Conservation (phyloP, 2,797 vertebrate genomes). For the Pseudomugil gertrudae region DNA sequence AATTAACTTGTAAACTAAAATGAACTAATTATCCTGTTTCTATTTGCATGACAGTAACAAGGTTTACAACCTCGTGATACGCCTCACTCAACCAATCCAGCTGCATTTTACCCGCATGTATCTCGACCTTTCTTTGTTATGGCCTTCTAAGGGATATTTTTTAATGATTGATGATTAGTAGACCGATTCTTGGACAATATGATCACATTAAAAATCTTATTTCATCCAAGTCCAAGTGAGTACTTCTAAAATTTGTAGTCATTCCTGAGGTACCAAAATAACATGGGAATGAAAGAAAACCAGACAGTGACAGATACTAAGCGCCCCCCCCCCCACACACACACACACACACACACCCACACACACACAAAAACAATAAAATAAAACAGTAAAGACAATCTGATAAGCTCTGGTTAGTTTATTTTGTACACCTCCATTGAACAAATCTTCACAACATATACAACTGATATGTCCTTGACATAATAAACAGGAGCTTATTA, state of each 20-base stretch:
- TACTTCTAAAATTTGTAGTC: neutral
- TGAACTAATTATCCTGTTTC: neutral
- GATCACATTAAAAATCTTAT: too few species aligned
- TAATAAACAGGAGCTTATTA: slow-evolving; percentile 64
- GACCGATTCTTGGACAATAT: too few species aligned
- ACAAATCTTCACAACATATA: slow-evolving; percentile 78
- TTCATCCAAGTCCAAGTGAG: neutral
- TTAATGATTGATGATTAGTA: too few species aligned
- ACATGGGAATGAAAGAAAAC: neutral
- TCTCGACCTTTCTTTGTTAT: neutral
- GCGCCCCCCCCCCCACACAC: too few species aligned
- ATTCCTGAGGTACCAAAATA: neutral
- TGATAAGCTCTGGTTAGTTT: slow-evolving; percentile 59
- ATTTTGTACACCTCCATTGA: slow-evolving; percentile 75
- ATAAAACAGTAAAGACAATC: slow-evolving; percentile 47
- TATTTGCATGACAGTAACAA: neutral
- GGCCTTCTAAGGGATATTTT: neutral
- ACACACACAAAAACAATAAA: too few species aligned
- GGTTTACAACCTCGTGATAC: neutral
- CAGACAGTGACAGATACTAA: too few species aligned
- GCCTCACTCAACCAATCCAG: neutral
- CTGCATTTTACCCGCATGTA: neutral
- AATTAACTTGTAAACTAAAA: neutral
- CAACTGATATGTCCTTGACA: slow-evolving; percentile 74
- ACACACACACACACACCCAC: too few species aligned